These are phyloP conservation scores for Polia nebulosa DNA, from an alignment of 2,888 invertebrate genomes.

Conservation along the genomic window DNA sequence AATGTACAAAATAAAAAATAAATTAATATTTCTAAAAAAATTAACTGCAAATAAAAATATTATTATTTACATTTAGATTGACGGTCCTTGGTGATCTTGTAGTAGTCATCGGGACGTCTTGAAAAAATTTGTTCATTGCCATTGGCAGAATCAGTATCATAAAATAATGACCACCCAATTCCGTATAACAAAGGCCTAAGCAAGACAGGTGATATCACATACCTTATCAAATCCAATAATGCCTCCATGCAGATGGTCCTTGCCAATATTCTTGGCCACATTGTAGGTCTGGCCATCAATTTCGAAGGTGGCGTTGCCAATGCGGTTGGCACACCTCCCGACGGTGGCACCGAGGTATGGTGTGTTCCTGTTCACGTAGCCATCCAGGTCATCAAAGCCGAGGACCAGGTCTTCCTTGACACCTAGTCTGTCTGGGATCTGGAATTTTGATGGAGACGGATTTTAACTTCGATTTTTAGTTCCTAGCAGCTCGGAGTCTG, in stretches of 20 bases:
- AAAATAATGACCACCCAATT: too few species aligned
- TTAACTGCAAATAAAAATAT: too few species aligned
- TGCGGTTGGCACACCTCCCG: conserved; percentile 97
- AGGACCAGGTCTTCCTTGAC: conserved; percentile 94
- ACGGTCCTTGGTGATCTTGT: too few species aligned
- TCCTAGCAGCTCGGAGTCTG: too few species aligned
- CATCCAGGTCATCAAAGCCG: conserved; percentile 95
- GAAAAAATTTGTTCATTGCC: too few species aligned
- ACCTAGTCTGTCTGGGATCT: conserved; percentile 94
- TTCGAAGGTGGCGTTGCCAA: conserved; percentile 92
- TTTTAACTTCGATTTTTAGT: too few species aligned
- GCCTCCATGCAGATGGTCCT: conserved; percentile 96
- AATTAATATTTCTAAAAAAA: too few species aligned
- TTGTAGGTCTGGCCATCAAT: conserved; percentile 91
- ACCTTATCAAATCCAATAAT: conserved; percentile 95
- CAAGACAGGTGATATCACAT: neutral
- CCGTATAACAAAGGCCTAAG: too few species aligned
- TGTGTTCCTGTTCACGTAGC: conserved; percentile 83
- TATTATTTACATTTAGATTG: too few species aligned
- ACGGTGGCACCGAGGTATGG: conserved; percentile 96
- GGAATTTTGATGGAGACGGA: conserved; percentile 11
- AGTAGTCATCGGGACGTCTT: too few species aligned
- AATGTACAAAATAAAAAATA: too few species aligned
- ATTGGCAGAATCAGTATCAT: too few species aligned
- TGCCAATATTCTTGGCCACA: conserved; percentile 93